These are phyloP conservation scores for Drosophila paranaensis DNA, from an alignment of 2,888 invertebrate genomes.

Conservation along the genomic window DNA sequence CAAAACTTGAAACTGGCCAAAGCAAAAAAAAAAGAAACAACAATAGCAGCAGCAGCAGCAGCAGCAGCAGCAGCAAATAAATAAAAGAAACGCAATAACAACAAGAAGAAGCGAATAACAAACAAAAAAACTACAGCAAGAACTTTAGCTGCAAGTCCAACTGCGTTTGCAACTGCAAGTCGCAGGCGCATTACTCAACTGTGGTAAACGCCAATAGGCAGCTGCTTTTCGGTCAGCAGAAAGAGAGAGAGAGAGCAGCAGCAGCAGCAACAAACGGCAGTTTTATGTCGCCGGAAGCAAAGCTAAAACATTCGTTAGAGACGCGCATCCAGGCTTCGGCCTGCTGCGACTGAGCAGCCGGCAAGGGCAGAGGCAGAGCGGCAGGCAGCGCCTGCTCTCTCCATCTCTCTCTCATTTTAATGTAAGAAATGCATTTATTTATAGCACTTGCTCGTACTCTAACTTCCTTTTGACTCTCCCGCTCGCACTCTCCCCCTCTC, in stretches of 20 bases:
- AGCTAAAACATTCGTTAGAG: slow-evolving; percentile 71
- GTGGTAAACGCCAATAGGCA: slow-evolving; percentile 78
- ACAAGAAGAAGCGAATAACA: slow-evolving; percentile 28
- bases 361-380: not conserved
- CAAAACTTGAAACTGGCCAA: slow-evolving; percentile 57
- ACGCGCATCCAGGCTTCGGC: slow-evolving; percentile 53
- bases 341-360: slow-evolving; percentile 12
- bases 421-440: slow-evolving; percentile 71
- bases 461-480: slow-evolving; percentile 49
- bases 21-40: slow-evolving; percentile 29
- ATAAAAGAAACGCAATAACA: slow-evolving; percentile 52
- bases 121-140: slow-evolving; percentile 16
- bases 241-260: slow-evolving; percentile 20
- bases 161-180: slow-evolving; percentile 32
- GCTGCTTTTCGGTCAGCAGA: slow-evolving; percentile 66
- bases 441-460: slow-evolving; percentile 57
- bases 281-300: slow-evolving; percentile 80
- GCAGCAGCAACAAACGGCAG: slow-evolving; percentile 64
- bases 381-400: not conserved
- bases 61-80: slow-evolving; percentile 40
- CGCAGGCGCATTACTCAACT: slow-evolving; percentile 70
- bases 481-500: not conserved
- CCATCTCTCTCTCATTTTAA: slow-evolving; percentile 14
- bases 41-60: slow-evolving; percentile 6
- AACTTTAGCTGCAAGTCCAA: slow-evolving; percentile 31